phyloP scores from a whole-genome alignment of 35 echinoderm and acorn worm species.

The Ophiothrix spiculata region DNA sequence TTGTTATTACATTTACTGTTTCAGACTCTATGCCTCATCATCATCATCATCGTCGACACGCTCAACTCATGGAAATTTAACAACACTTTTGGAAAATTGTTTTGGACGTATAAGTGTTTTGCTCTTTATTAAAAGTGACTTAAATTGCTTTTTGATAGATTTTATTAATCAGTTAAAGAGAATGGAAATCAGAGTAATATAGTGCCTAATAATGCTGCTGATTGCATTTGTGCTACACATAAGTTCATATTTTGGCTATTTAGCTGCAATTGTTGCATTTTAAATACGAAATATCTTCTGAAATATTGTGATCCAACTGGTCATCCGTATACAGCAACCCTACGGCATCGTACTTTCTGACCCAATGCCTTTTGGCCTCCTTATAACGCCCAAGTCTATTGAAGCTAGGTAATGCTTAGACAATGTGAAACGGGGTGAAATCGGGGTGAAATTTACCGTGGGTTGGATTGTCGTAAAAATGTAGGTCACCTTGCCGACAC shows the following conservation, averaged over 20 bases:
- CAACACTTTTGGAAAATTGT: neutral
- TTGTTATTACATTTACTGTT: no score
- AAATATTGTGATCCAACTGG: neutral
- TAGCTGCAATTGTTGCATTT: no score
- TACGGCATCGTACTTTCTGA: conserved; percentile 28
- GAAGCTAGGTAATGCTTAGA: conserved; percentile 42
- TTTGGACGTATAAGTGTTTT: neutral
- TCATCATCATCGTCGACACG: neutral
- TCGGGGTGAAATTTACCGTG: conserved; percentile 43
- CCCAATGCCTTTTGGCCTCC: conserved; percentile 1
- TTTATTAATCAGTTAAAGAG: neutral
- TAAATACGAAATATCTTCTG: no score
- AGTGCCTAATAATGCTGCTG: neutral
- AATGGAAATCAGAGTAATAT: neutral
- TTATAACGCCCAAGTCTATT: conserved; percentile 12
- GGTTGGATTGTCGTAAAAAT: conserved; percentile 8
- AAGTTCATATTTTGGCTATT: neutral
- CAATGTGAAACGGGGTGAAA: conserved; percentile 34
- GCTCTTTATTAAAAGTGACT: neutral
- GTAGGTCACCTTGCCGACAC: conserved; percentile 15
- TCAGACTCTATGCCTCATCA: no score
- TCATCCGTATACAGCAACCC: conserved; percentile 18
- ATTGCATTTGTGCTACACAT: neutral
- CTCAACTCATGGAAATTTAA: neutral
- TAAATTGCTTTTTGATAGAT: neutral